Evolutionary conservation across 1,140 invertebrate species (phyloP), one percentile per base, ranked within the genome.

Genomic region (Penaeus vannamei): DNA sequence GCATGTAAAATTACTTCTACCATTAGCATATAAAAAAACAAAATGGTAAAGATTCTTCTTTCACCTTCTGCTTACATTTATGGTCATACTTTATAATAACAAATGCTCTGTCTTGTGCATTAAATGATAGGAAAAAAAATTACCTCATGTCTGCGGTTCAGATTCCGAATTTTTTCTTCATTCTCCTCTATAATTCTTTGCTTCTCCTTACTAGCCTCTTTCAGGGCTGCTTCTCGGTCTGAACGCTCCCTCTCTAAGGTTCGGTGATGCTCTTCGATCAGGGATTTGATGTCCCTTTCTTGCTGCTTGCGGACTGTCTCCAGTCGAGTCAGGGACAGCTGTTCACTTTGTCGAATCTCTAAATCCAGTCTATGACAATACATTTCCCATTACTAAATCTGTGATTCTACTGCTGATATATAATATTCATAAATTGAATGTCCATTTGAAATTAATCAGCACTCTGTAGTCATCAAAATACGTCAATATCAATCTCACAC

Each of bases 341-440:
- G 90, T 36, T 90, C 90, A 26, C 85, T 69, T 61, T 87, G 90
- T 32, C 86, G 85, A 23, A 90, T 20, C 81, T 90, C 90, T 76
- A 90, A 19, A 53, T 90, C 90, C 60, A 90, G 36, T 69, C 90
- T 90, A 36, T n/a, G 42, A 5, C 4, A 53, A 23, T 29, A 20
- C 7, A 81, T 23, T 4, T 42, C 5, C 23, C 26, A 62, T 22
- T 59, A 17, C 17, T 29, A 59, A 82, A 32, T 36, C 26, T 3
- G 7, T 32, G 20, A 29, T 10, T 32, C 19, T 76, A 76, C 26
- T 26, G 12, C 10, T 62, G 59, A 2, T 36, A 42, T 17, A 19
- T 2, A 20, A 22, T 19, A 42, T 20, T 76, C 19, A 76, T 10
- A 29, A 76, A 76, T 1, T 76, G 8, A 76, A 76, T 42, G 36